A percentile compares a stretch with the other conserved stretches of the same genome.
phyloP scores from a whole-genome alignment of 2,113 vertebrate species.

The Bambusicola thoracicus region DNA sequence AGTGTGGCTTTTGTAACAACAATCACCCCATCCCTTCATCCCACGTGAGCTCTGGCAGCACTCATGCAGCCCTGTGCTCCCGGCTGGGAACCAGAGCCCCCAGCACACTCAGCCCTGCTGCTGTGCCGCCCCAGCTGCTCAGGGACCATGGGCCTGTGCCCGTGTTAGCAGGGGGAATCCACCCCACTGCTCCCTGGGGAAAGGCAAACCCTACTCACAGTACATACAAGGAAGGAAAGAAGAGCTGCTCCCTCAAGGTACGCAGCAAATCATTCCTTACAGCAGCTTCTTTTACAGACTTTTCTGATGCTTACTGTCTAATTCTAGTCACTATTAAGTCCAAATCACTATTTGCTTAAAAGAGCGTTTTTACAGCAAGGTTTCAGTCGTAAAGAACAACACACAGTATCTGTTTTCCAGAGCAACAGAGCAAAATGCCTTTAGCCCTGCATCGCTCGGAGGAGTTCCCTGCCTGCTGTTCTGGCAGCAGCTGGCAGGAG shows the following conservation, averaged over 20 bases:
- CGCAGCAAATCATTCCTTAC: neutral
- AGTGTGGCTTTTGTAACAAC: neutral
- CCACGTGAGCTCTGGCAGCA: neutral
- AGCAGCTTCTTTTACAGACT: neutral
- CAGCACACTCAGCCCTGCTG: neutral
- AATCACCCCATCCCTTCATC: neutral
- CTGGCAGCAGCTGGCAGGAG: constrained; percentile 73
- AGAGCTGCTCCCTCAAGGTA: neutral
- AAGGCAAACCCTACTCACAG: neutral
- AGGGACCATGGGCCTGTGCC: neutral
- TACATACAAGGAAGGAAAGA: neutral
- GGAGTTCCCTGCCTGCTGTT: constrained; percentile 71
- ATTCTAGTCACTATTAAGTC: neutral
- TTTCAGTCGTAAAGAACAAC: neutral
- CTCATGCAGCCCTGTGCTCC: neutral
- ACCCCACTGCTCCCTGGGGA: neutral
- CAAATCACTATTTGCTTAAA: neutral
- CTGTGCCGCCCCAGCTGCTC: neutral
- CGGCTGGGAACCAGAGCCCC: neutral
- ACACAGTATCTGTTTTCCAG: constrained; percentile 53
- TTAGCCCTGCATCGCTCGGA: constrained; percentile 21
- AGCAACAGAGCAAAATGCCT: constrained; percentile 19
- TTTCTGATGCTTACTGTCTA: neutral
- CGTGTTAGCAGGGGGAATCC: too few relatives aligned
- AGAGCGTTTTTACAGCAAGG: neutral